phyloP scores from a whole-genome alignment of 2,797 vertebrate genomes.

The Sebastolobus alascanus region DNA sequence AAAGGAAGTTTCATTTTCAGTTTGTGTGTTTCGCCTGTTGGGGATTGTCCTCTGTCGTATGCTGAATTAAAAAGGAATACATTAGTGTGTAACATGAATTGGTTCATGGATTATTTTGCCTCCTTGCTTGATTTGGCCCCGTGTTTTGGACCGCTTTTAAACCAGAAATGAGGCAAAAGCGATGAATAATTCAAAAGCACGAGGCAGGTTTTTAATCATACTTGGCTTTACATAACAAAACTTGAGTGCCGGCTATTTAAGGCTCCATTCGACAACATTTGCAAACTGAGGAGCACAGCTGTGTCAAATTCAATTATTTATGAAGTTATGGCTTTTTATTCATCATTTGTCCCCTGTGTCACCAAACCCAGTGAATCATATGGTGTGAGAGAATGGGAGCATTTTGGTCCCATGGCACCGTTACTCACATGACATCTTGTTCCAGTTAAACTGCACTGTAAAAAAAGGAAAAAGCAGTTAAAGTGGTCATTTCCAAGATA shows the following conservation, averaged over 20 bases:
- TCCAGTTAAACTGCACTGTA: conserved; percentile 43
- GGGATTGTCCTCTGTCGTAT: not conserved
- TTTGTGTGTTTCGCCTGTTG: not conserved
- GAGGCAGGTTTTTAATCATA: conserved; percentile 40
- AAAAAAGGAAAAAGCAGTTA: conserved; percentile 1
- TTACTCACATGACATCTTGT: conserved; percentile 61
- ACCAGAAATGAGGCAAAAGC: conserved; percentile 32
- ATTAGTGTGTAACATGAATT: not conserved
- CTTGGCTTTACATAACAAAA: conserved; percentile 71
- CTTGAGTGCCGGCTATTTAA: conserved; percentile 57
- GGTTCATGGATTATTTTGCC: not conserved
- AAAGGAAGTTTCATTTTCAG: conserved; percentile 13
- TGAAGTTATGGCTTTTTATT: conserved; percentile 66
- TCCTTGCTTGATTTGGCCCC: conserved; percentile 1
- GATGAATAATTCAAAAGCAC: conserved; percentile 65
- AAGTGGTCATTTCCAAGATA: conserved; percentile 8
- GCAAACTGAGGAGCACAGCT: conserved; percentile 57
- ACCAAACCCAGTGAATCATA: conserved; percentile 57
- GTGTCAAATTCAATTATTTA: conserved; percentile 72
- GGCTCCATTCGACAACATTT: conserved; percentile 48
- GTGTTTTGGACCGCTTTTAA: conserved; percentile 9
- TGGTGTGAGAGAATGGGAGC: conserved; percentile 46
- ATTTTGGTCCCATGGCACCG: conserved; percentile 38
- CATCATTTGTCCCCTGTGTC: conserved; percentile 68
- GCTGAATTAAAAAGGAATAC: conserved; percentile 12